Percentiles rank a stretch among this genome's conserved stretches.
Conservation (phyloP, 92 coral and sea anemone species). For the Zoanthus sansibaricus region DNA sequence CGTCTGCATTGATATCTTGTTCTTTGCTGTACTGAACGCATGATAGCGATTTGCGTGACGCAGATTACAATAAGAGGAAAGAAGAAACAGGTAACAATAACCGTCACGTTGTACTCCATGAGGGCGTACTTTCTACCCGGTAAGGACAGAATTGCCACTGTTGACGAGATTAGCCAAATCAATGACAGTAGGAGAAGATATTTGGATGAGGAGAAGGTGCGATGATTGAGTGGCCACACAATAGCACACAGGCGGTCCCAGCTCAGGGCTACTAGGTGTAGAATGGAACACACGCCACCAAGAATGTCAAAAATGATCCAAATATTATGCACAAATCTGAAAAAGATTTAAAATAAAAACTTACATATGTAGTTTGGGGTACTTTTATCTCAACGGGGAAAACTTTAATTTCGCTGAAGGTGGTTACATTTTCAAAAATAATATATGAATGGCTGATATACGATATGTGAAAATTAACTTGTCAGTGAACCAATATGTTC, state of each 20-base stretch:
- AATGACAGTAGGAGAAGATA: constrained; percentile 52
- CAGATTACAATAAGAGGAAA: constrained; percentile 64
- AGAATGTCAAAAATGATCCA: constrained; percentile 78
- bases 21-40: constrained; percentile 50
- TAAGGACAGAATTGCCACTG: constrained; percentile 63
- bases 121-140: constrained; percentile 57
- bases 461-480: too few species aligned
- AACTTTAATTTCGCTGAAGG: too few species aligned
- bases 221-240: constrained; percentile 77
- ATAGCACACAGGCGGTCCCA: constrained; percentile 87
- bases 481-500: too few species aligned
- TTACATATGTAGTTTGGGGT: too few species aligned
- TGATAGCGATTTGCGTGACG: constrained; percentile 61
- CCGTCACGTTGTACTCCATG: constrained; percentile 68
- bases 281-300: constrained; percentile 80
- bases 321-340: constrained; percentile 59
- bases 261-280: constrained; percentile 76
- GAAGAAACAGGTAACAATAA: constrained; percentile 64
- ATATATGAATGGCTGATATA: too few species aligned
- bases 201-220: constrained; percentile 58
- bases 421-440: too few species aligned
- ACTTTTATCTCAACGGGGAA: too few species aligned
- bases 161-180: constrained; percentile 57
- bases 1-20: constrained; percentile 33
- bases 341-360: not conserved